phyloP scores from a whole-genome alignment of 1,140 invertebrate genomes.

The Oryzaephilus surinamensis region DNA sequence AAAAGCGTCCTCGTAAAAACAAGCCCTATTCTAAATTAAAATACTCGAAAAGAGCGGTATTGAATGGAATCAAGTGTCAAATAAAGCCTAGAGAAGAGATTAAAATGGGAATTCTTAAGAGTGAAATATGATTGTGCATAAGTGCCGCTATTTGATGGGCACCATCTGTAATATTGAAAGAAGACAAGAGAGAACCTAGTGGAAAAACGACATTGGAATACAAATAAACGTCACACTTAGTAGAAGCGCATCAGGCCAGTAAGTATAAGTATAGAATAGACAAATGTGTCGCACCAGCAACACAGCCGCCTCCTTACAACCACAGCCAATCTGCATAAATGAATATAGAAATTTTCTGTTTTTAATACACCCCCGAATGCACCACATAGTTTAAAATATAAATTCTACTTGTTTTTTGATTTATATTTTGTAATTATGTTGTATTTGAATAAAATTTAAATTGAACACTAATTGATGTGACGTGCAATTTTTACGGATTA shows the following conservation, averaged over 20 bases:
- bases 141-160: slow-evolving; percentile 22
- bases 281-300: no score
- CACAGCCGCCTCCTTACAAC: no score
- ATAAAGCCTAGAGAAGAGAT: slow-evolving; percentile 15
- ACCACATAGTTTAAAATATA: neutral
- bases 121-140: slow-evolving; percentile 24
- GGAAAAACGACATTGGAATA: slow-evolving; percentile 11
- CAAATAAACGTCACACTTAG: slow-evolving; percentile 18
- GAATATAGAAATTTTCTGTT: slow-evolving; percentile 9
- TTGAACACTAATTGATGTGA: neutral
- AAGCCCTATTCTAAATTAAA: slow-evolving; percentile 11
- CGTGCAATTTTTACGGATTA: neutral
- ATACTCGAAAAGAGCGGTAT: no score
- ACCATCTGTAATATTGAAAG: slow-evolving; percentile 12
- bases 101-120: slow-evolving; percentile 24
- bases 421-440: neutral
- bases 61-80: slow-evolving; percentile 17
- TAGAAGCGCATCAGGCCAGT: slow-evolving; percentile 7
- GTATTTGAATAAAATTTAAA: neutral
- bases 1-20: slow-evolving; percentile 8
- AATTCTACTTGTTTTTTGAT: neutral
- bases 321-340: slow-evolving; percentile 15
- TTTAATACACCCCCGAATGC: neutral
- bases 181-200: no score
- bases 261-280: no score